A percentile compares a stretch with the other conserved stretches of the same genome.
These are phyloP conservation scores for Cervus canadensis DNA, from an alignment of 2,113 vertebrate genomes.

Conservation along the genomic window DNA sequence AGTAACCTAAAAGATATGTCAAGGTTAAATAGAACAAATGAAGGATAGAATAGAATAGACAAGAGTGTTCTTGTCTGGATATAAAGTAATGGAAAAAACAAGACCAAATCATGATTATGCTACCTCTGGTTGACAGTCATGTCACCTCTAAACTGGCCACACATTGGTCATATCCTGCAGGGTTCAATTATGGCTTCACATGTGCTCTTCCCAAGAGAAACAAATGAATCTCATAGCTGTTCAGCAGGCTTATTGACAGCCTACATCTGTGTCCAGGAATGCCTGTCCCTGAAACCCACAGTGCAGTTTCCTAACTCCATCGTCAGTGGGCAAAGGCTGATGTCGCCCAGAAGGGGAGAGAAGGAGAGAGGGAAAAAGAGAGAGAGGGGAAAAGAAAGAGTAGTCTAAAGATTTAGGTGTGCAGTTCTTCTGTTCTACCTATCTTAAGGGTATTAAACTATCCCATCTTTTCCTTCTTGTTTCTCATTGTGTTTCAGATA, in stretches of 20 bases:
- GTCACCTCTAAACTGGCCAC: background rate
- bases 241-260: background rate
- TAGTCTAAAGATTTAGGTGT: background rate
- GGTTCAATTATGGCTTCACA: background rate
- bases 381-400: background rate
- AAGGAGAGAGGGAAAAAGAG: background rate
- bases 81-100: background rate
- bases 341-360: background rate
- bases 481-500: background rate
- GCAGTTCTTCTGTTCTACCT: background rate
- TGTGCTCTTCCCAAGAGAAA: background rate
- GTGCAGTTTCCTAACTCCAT: background rate
- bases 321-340: background rate
- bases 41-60: background rate
- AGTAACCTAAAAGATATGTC: background rate
- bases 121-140: background rate
- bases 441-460: background rate
- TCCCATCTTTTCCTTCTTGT: background rate
- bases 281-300: background rate
- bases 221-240: background rate
- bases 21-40: background rate
- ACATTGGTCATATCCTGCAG: background rate
- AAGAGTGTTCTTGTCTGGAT: background rate
- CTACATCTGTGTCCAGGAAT: background rate
- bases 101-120: background rate